Conservation (phyloP, 2,797 vertebrate genomes). For the Prionace glauca region DNA sequence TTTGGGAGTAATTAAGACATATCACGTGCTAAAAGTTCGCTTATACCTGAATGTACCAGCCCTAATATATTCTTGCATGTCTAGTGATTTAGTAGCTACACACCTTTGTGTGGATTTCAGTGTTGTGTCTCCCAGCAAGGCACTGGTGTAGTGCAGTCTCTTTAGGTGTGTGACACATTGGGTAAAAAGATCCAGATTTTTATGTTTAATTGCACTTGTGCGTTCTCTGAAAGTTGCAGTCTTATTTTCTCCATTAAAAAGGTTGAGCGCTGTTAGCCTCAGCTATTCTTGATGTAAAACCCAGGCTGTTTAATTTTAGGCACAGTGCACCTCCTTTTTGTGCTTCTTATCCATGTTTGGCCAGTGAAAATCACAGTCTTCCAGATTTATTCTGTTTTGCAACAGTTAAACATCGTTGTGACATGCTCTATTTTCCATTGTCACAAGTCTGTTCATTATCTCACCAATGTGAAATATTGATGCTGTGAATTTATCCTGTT, state of each 20-base stretch:
- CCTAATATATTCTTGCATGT: background rate
- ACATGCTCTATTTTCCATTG: conserved; percentile 31
- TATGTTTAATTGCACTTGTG: background rate
- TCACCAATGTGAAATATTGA: conserved; percentile 38
- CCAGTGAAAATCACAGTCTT: conserved; percentile 21
- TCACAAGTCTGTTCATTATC: conserved; percentile 37
- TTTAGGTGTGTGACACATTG: background rate
- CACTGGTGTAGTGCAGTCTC: background rate
- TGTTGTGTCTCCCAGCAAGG: background rate
- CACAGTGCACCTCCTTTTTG: background rate
- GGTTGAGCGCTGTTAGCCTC: background rate
- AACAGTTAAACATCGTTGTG: conserved; percentile 24
- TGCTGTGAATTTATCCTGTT: conserved; percentile 35
- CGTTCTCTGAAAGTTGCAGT: background rate
- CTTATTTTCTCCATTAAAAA: background rate
- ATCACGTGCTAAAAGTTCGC: too few species aligned
- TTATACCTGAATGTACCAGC: too few species aligned
- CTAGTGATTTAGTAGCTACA: background rate
- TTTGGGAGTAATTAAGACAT: background rate
- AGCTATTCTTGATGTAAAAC: background rate
- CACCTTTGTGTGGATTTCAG: background rate
- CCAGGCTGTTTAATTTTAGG: background rate
- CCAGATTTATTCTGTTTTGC: conserved; percentile 2
- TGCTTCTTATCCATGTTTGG: background rate
- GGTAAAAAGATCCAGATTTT: background rate